Conservation (phyloP, 2,888 invertebrate genomes). For the Drosophila birchii region DNA sequence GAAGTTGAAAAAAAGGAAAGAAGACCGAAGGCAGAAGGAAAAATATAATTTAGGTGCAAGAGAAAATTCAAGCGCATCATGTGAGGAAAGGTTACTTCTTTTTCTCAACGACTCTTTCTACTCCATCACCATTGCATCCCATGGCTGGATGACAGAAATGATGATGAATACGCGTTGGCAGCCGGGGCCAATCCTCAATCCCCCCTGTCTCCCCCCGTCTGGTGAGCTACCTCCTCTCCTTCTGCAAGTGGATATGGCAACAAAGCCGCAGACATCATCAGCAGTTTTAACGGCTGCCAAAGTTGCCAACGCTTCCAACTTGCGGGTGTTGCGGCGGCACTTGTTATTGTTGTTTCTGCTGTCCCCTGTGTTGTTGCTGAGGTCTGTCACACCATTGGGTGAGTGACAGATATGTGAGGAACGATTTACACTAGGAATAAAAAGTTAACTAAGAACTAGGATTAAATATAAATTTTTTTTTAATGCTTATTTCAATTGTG, state of each 20-base stretch:
- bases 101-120: constrained; percentile 11
- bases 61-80: constrained; percentile 70
- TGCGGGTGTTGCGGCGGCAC: constrained; percentile 39
- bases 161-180: constrained; percentile 79
- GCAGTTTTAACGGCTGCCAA: constrained; percentile 61
- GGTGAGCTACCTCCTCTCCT: background rate
- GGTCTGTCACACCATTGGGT: constrained; percentile 24
- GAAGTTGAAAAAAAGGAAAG: constrained; percentile 18
- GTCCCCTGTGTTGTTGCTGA: constrained; percentile 16
- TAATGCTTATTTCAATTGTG: background rate
- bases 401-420: constrained; percentile 44
- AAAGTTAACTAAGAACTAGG: background rate
- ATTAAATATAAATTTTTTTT: background rate
- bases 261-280: constrained; percentile 70
- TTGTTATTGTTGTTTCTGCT: constrained; percentile 14
- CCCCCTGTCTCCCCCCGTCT: background rate
- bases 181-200: constrained; percentile 34
- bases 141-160: constrained; percentile 65
- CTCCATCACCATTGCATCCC: constrained; percentile 13
- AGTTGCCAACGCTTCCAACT: constrained; percentile 48
- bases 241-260: constrained; percentile 45
- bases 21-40: constrained; percentile 20
- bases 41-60: constrained; percentile 73
- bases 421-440: constrained; percentile 7
- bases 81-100: constrained; percentile 14